Conservation (phyloP, 2,113 vertebrate genomes). For the Cheilinus undulatus region DNA sequence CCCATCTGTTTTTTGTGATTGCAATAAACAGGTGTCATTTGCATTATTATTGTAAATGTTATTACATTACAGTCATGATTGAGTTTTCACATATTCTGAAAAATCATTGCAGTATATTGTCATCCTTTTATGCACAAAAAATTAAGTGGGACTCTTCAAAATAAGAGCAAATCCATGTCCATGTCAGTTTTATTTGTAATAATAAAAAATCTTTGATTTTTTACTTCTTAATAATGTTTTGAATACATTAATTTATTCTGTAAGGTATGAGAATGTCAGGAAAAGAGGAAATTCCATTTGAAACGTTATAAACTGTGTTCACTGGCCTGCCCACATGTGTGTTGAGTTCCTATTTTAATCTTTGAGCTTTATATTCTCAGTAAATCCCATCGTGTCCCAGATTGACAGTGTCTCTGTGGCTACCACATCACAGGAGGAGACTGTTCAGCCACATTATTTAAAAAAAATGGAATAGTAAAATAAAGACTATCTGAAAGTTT, state of each 20-base stretch:
- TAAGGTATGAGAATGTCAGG: background rate
- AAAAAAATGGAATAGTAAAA: slow-evolving; percentile 14
- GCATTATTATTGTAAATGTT: too few species aligned
- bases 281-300: background rate
- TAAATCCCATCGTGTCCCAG: slow-evolving; percentile 84
- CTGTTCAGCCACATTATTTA: slow-evolving; percentile 22
- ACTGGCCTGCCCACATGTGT: slow-evolving; percentile 37
- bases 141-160: slow-evolving; percentile 38
- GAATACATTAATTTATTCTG: background rate
- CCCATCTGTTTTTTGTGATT: too few species aligned
- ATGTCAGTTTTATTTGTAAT: too few species aligned
- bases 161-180: too few species aligned
- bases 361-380: slow-evolving; percentile 71
- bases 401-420: slow-evolving; percentile 76
- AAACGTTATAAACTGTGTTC: slow-evolving; percentile 18
- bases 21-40: too few species aligned
- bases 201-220: too few species aligned
- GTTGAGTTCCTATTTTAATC: slow-evolving; percentile 80
- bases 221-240: background rate
- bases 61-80: background rate
- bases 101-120: slow-evolving; percentile 21
- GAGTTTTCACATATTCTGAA: background rate
- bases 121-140: slow-evolving; percentile 46
- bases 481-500: background rate
- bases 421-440: slow-evolving; percentile 52